Conservation (phyloP, 2,113 vertebrate species). For the Scytalopus superciliaris region DNA sequence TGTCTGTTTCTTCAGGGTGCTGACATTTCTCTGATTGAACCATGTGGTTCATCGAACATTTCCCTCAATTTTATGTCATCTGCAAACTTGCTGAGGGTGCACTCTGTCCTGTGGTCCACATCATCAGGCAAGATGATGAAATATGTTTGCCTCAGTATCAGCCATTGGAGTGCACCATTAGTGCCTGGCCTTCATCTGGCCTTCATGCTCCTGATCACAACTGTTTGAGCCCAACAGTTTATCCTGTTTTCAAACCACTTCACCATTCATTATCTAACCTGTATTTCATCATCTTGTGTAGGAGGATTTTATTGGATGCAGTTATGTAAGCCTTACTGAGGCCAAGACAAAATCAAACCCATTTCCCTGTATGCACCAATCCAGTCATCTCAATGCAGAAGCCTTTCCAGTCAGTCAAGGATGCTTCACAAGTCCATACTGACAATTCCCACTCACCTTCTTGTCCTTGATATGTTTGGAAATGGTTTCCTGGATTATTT, state of each 20-base stretch:
- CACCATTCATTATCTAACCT: not conserved
- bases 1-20: not conserved
- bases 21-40: not conserved
- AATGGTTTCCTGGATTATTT: not conserved
- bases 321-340: not conserved
- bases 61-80: not conserved
- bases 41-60: not conserved
- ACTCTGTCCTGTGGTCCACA: not conserved
- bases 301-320: not conserved
- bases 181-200: not conserved
- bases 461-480: not conserved
- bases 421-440: not conserved
- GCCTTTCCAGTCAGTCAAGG: not conserved
- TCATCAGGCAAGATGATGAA: not conserved
- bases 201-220: not conserved
- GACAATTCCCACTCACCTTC: not conserved
- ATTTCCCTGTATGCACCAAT: not conserved
- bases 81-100: not conserved
- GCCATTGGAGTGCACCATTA: not conserved
- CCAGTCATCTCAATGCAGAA: not conserved
- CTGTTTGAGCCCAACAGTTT: not conserved
- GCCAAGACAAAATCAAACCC: not conserved
- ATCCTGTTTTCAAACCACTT: not conserved
- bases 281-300: not conserved
- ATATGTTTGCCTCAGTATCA: not conserved